These are phyloP conservation scores for Pyralis farinalis DNA, from an alignment of 2,888 invertebrate genomes.

Conservation along the genomic window DNA sequence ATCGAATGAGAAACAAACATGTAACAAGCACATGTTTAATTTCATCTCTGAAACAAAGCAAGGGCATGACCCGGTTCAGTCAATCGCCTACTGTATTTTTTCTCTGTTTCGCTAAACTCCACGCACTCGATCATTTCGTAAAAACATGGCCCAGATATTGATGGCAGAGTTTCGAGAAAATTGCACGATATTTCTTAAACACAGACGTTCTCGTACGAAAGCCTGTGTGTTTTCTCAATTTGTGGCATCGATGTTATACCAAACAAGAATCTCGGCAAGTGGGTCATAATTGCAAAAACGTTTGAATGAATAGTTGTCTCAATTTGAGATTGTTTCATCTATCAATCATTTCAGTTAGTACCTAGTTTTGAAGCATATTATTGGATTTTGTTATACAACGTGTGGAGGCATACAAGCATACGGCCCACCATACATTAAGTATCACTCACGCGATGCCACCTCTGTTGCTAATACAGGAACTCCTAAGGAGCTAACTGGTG, in stretches of 20 bases:
- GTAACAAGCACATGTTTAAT: not conserved
- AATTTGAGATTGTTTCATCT: not conserved
- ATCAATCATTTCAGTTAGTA: too few relatives aligned
- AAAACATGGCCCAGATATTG: not conserved
- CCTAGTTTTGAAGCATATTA: too few relatives aligned
- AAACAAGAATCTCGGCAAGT: not conserved
- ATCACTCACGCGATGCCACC: too few relatives aligned
- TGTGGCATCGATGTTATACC: not conserved
- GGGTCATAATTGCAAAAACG: conserved; percentile 5
- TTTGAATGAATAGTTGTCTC: not conserved
- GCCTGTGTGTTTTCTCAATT: not conserved
- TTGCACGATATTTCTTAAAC: not conserved
- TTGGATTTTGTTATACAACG: too few relatives aligned
- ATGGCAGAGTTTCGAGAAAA: not conserved
- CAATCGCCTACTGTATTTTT: conserved; percentile 5
- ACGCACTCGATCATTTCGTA: not conserved
- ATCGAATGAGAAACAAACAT: too few relatives aligned
- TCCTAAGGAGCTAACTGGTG: too few relatives aligned
- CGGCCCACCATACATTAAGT: too few relatives aligned
- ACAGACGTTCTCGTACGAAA: not conserved
- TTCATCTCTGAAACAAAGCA: conserved; percentile 1
- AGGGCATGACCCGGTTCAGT: conserved; percentile 8
- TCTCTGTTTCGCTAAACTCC: not conserved
- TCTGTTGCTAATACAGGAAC: too few relatives aligned
- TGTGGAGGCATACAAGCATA: too few relatives aligned